phyloP scores from a whole-genome alignment of 1,140 invertebrate species.

The Hypothenemus hampei region DNA sequence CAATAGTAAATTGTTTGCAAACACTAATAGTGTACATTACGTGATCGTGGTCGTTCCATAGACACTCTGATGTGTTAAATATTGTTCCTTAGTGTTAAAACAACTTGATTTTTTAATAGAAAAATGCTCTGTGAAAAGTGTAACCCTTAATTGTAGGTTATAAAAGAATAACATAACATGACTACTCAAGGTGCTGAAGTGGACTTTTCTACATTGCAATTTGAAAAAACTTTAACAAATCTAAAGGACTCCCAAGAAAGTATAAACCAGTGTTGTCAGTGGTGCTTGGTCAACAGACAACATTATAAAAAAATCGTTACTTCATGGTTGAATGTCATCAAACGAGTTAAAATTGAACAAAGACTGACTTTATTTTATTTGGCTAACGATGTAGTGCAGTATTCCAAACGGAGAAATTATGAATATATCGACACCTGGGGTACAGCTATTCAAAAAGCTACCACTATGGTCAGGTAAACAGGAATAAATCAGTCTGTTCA shows the following conservation, averaged over 20 bases:
- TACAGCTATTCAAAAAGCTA: conserved; percentile 83
- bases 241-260: conserved; percentile 90
- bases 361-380: conserved; percentile 87
- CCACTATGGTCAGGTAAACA: conserved; percentile 75
- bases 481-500: no score
- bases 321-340: conserved; percentile 84
- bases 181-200: conserved; percentile 16
- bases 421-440: conserved; percentile 89
- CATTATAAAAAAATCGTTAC: conserved; percentile 86
- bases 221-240: conserved; percentile 74
- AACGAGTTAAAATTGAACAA: conserved; percentile 80
- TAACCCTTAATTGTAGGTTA: no score
- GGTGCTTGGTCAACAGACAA: conserved; percentile 80
- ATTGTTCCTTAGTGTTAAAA: no score
- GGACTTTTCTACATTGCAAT: conserved; percentile 69
- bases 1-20: no score
- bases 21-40: no score
- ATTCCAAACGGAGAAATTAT: conserved; percentile 85
- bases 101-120: no score
- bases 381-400: conserved; percentile 94
- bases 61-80: no score
- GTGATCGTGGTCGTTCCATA: no score
- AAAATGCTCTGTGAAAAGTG: no score
- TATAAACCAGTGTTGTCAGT: conserved; percentile 80
- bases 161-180: no score